Evolutionary conservation across 2,888 invertebrate genomes (phyloP).

Genomic region (Eupithecia abbreviata): DNA sequence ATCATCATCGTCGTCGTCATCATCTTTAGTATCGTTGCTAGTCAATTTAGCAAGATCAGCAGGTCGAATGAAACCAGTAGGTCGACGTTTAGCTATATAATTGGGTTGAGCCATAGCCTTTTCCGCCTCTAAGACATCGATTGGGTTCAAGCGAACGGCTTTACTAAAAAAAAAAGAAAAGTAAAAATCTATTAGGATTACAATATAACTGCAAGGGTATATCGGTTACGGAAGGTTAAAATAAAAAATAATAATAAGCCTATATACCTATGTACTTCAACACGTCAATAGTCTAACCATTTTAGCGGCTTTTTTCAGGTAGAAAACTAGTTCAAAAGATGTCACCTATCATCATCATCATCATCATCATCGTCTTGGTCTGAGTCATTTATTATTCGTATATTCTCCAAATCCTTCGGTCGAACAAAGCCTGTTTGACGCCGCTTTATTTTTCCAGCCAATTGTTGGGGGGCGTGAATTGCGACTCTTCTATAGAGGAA

Average conservation of each 20-base stretch:
- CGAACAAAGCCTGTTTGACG: constrained; percentile 66
- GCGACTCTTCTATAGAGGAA: constrained; percentile 63
- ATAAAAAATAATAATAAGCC: neutral
- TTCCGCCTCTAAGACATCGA: neutral
- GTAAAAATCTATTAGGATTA: neutral
- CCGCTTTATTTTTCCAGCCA: constrained; percentile 56
- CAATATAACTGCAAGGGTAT: neutral
- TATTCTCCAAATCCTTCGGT: constrained; percentile 53
- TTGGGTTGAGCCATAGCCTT: neutral
- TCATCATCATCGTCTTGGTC: constrained; percentile 17
- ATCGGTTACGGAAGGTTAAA: neutral
- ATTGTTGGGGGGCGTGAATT: constrained; percentile 49
- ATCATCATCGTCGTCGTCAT: neutral
- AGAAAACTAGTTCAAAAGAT: neutral
- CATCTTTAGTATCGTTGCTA: neutral
- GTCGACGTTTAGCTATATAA: constrained; percentile 42
- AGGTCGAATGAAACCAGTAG: constrained; percentile 49
- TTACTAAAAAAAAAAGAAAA: constrained; percentile 4
- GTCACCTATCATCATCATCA: constrained; percentile 10
- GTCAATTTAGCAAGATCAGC: neutral
- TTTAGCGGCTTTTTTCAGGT: neutral
- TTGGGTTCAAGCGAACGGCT: neutral
- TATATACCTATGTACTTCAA: neutral
- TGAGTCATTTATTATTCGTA: constrained; percentile 38
- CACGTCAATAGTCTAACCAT: neutral